phyloP scores from a whole-genome alignment of 2,113 vertebrate species.

The Triplophysa siluroides region DNA sequence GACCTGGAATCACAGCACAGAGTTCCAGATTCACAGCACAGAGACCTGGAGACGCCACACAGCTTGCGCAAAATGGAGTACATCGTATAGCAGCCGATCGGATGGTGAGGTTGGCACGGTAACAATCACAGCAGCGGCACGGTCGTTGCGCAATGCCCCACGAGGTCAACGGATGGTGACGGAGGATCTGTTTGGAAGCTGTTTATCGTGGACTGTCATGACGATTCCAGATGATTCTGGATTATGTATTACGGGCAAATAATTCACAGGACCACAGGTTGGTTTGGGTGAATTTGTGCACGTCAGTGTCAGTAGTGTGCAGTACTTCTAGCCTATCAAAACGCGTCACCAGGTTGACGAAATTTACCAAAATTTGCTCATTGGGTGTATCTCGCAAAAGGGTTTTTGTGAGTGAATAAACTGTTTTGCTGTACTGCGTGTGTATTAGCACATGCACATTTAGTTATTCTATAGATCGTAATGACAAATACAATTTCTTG shows the following conservation, averaged over 20 bases:
- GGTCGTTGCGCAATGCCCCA: not conserved
- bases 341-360: not conserved
- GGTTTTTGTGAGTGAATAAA: too few species aligned
- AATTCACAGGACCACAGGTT: not conserved
- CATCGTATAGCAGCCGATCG: conserved; percentile 81
- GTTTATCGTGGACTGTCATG: too few species aligned
- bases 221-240: not conserved
- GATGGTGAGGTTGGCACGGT: conserved; percentile 49
- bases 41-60: conserved; percentile 81
- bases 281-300: not conserved
- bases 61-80: conserved; percentile 85
- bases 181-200: not conserved
- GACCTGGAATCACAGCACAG: conserved; percentile 81
- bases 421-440: not conserved
- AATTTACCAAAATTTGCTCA: not conserved
- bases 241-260: not conserved
- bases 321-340: not conserved
- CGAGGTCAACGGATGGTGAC: not conserved
- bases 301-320: not conserved
- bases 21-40: conserved; percentile 61
- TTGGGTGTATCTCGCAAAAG: not conserved
- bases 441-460: not conserved
- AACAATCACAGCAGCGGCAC: not conserved
- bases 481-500: conserved; percentile 3
- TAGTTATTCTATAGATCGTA: not conserved